phyloP scores from a whole-genome alignment of 1,140 invertebrate species.

The Papilio aristodemus region DNA sequence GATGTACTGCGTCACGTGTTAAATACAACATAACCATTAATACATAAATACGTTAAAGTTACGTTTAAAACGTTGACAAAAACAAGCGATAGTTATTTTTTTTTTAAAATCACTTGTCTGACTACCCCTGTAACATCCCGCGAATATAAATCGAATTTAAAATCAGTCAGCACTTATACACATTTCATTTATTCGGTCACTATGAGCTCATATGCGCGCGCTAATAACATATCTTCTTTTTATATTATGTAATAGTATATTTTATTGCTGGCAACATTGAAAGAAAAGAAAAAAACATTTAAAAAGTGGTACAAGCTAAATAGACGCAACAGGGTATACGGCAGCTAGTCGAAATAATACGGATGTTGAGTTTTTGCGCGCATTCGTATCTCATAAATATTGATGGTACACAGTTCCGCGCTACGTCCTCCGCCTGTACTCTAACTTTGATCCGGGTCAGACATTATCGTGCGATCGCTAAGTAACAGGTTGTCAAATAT shows the following conservation, averaged over 20 bases:
- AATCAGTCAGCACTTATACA: too few relatives aligned
- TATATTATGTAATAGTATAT: too few relatives aligned
- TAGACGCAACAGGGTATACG: constrained; percentile 31
- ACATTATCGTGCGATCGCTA: constrained; percentile 37
- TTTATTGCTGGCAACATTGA: neutral
- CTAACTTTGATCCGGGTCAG: constrained; percentile 61
- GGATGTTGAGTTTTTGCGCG: constrained; percentile 68
- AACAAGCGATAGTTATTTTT: too few relatives aligned
- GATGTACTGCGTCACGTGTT: constrained; percentile 15
- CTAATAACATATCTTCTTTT: too few relatives aligned
- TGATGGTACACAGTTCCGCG: constrained; percentile 52
- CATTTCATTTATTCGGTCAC: too few relatives aligned
- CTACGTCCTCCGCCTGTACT: constrained; percentile 43
- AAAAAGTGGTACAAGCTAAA: neutral
- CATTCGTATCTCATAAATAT: constrained; percentile 67
- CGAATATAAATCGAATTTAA: too few relatives aligned
- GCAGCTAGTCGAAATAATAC: constrained; percentile 53
- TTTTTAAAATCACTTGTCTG: too few relatives aligned
- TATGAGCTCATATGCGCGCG: too few relatives aligned
- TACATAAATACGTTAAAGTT: neutral
- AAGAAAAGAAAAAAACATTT: neutral
- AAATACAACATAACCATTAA: constrained; percentile 2
- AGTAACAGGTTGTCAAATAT: too few relatives aligned
- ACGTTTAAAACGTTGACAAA: neutral
- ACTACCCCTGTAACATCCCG: too few relatives aligned